Conservation (phyloP, 2,888 invertebrate genomes). For the Helobdella robusta region DNA sequence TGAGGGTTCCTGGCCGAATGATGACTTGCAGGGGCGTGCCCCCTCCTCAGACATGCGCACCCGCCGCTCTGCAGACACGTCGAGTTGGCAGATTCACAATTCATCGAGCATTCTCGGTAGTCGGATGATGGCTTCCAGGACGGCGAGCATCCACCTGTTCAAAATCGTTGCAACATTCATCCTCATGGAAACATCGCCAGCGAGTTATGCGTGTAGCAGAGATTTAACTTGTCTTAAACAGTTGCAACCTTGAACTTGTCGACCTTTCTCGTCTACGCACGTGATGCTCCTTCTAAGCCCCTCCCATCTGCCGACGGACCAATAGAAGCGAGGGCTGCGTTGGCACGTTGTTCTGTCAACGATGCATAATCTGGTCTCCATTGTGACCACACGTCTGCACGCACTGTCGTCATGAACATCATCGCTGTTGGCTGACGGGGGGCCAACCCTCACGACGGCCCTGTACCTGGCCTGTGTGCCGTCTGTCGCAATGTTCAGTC, state of each 20-base stretch:
- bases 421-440: too few relatives aligned
- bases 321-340: not conserved
- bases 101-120: too few relatives aligned
- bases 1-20: too few relatives aligned
- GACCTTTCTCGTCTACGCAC: slow-evolving; percentile 12
- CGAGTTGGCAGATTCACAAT: too few relatives aligned
- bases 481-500: not conserved
- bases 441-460: not conserved
- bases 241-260: slow-evolving; percentile 7
- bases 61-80: too few relatives aligned
- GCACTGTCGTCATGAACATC: not conserved
- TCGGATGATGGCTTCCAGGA: not conserved
- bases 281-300: not conserved
- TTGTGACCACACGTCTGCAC: not conserved
- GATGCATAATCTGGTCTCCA: not conserved
- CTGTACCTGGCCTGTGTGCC: not conserved
- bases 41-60: too few relatives aligned
- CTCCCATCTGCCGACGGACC: slow-evolving; percentile 12
- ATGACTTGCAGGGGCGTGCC: too few relatives aligned
- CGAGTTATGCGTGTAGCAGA: too few relatives aligned
- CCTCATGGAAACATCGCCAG: too few relatives aligned
- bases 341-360: not conserved
- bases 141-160: not conserved
- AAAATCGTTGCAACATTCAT: too few relatives aligned
- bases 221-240: too few relatives aligned